A percentile compares a stretch with the other conserved stretches of the same genome.
These are phyloP conservation scores for Myrmophylax atrothorax DNA, from an alignment of 2,113 vertebrate genomes.

Conservation along the genomic window DNA sequence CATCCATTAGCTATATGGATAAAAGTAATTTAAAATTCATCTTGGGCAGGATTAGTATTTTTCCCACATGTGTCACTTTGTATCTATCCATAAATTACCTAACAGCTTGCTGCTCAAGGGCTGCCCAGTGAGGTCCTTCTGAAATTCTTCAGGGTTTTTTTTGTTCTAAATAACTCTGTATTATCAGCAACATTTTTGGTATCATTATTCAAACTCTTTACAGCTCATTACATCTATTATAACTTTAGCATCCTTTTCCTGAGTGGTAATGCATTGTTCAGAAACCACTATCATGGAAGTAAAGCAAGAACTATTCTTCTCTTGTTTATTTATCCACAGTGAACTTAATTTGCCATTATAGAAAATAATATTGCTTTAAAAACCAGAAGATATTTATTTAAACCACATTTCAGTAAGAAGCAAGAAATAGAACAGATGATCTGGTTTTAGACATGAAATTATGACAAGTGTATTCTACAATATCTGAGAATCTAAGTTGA, in stretches of 20 bases:
- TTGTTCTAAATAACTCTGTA: neutral
- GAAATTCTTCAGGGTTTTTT: neutral
- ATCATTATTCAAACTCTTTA: constrained; percentile 4
- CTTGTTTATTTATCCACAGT: neutral
- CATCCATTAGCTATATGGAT: neutral
- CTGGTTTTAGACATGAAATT: neutral
- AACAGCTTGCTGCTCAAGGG: neutral
- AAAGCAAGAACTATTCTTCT: neutral
- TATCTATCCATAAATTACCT: neutral
- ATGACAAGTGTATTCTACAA: neutral
- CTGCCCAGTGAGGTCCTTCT: neutral
- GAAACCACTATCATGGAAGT: neutral
- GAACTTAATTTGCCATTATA: neutral
- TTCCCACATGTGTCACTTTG: neutral
- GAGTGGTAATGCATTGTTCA: neutral
- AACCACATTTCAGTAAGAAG: neutral
- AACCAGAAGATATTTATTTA: neutral
- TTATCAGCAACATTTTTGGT: neutral
- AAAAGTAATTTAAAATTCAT: neutral
- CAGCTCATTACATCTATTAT: constrained; percentile 7
- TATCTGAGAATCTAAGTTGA: neutral
- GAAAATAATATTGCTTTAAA: neutral
- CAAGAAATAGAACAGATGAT: neutral
- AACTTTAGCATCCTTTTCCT: neutral
- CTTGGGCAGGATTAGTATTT: neutral